Percentiles rank a stretch among this genome's conserved stretches.
These are phyloP conservation scores for Xiphias gladius DNA, from an alignment of 2,113 vertebrate species.

Conservation along the genomic window DNA sequence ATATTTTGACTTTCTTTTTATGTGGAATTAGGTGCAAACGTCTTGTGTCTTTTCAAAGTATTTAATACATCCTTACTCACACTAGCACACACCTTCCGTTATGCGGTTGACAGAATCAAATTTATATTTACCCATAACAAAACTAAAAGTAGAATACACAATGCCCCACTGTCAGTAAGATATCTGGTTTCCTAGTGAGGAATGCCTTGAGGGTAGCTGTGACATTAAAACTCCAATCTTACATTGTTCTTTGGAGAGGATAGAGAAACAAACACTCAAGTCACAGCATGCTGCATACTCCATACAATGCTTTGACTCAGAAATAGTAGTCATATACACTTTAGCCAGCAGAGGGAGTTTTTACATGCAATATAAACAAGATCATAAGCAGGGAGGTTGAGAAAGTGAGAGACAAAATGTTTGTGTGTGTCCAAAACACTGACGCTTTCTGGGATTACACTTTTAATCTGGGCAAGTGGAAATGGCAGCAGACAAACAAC, in stretches of 20 bases:
- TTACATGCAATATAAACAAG: conserved; percentile 23
- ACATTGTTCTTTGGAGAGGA: conserved; percentile 40
- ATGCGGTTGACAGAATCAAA: conserved; percentile 8
- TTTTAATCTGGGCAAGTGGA: conserved; percentile 70
- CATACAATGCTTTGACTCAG: not conserved
- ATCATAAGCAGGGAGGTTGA: conserved; percentile 5
- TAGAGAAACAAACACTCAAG: conserved; percentile 41
- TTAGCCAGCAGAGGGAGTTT: conserved; percentile 75
- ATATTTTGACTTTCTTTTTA: conserved; percentile 11
- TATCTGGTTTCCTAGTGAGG: conserved; percentile 59
- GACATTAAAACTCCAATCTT: conserved; percentile 68
- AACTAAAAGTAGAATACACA: conserved; percentile 54
- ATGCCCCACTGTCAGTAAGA: conserved; percentile 69
- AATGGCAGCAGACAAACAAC: conserved; percentile 52
- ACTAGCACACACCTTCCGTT: not conserved
- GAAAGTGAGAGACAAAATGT: conserved; percentile 28
- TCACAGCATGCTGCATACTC: conserved; percentile 17
- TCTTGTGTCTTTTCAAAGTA: not conserved
- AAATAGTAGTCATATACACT: conserved; percentile 36
- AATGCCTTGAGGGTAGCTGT: conserved; percentile 60
- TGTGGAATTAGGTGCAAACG: not conserved
- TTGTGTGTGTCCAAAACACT: conserved; percentile 59
- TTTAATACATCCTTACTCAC: not conserved
- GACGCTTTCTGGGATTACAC: conserved; percentile 67
- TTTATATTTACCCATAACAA: conserved; percentile 31